These are phyloP conservation scores for Colletes latitarsis DNA, from an alignment of 1,140 invertebrate genomes.

Conservation along the genomic window DNA sequence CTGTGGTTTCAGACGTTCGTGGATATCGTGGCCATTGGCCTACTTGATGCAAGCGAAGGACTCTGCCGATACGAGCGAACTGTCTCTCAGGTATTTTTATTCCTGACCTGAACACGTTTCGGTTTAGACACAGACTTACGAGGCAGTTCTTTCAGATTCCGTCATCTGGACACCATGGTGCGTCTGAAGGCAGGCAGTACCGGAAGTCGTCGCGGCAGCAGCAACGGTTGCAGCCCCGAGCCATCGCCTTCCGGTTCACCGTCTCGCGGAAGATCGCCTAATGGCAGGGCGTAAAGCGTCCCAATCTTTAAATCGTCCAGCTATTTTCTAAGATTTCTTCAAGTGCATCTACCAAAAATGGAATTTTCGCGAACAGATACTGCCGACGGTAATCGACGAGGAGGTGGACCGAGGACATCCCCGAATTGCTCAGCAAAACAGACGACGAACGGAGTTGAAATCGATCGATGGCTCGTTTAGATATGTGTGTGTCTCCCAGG, in stretches of 20 bases:
- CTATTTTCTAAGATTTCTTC: constrained; percentile 1
- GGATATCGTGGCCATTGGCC: constrained; percentile 95
- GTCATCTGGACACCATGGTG: constrained; percentile 90
- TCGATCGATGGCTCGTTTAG: not conserved
- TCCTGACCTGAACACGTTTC: no score
- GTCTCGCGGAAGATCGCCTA: constrained; percentile 75
- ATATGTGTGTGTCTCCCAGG: no score
- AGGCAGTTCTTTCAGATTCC: constrained; percentile 83
- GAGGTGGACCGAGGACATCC: no score
- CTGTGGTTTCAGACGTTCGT: constrained; percentile 83
- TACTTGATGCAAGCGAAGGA: constrained; percentile 91
- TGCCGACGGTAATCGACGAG: not conserved
- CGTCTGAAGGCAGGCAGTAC: constrained; percentile 84
- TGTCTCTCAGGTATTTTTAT: constrained; percentile 87
- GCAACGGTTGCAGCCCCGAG: constrained; percentile 77
- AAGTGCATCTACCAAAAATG: not conserved
- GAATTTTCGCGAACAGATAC: not conserved
- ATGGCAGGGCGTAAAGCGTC: constrained; percentile 72
- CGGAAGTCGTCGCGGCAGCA: constrained; percentile 77
- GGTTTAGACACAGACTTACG: no score
- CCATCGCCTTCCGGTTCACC: constrained; percentile 85
- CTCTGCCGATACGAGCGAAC: constrained; percentile 86
- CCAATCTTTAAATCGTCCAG: not conserved
- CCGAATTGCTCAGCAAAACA: constrained; percentile 6
- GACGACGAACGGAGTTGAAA: not conserved